Percentiles rank a stretch among this genome's conserved stretches.
Evolutionary conservation across 2,113 vertebrate genomes (phyloP).

Genomic region (Podarcis cretensis): DNA sequence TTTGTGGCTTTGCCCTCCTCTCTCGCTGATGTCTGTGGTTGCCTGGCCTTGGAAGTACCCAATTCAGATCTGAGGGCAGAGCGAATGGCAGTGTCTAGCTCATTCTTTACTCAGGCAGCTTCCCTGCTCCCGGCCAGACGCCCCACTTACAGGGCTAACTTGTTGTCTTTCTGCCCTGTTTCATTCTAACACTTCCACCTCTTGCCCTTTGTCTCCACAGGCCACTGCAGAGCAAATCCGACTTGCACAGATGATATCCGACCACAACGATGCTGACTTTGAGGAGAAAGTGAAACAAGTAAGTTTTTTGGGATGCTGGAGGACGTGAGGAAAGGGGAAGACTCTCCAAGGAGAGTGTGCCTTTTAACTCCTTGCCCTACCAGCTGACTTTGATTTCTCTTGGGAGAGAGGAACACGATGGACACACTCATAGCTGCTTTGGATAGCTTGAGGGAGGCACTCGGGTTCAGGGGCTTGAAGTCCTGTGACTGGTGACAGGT

Average conservation of each 20-base stretch:
- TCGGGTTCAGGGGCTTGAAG: neutral
- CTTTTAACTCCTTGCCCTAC: neutral
- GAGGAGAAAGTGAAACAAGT: conserved; percentile 99
- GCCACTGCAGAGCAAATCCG: conserved; percentile 98
- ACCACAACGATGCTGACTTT: conserved; percentile 98
- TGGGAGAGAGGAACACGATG: neutral
- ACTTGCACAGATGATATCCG: conserved; percentile 99
- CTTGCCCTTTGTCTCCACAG: conserved; percentile 55
- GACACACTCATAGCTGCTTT: neutral
- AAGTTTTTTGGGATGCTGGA: conserved; percentile 53
- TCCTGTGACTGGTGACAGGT: neutral
- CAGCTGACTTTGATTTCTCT: neutral
- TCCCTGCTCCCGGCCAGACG: too few relatives aligned
- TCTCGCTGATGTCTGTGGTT: too few relatives aligned
- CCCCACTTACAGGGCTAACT: neutral
- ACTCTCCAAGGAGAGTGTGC: too few relatives aligned
- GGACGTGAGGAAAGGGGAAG: neutral
- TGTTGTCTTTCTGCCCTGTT: neutral
- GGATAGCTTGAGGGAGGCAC: neutral
- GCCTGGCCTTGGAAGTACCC: too few relatives aligned
- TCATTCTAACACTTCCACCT: rapidly evolving
- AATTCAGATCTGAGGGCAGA: too few relatives aligned
- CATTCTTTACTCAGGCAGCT: neutral
- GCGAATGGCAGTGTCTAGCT: too few relatives aligned
- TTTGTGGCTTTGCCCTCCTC: too few relatives aligned